These are phyloP conservation scores for Achroia grisella DNA, from an alignment of 1,140 invertebrate genomes.

Conservation along the genomic window DNA sequence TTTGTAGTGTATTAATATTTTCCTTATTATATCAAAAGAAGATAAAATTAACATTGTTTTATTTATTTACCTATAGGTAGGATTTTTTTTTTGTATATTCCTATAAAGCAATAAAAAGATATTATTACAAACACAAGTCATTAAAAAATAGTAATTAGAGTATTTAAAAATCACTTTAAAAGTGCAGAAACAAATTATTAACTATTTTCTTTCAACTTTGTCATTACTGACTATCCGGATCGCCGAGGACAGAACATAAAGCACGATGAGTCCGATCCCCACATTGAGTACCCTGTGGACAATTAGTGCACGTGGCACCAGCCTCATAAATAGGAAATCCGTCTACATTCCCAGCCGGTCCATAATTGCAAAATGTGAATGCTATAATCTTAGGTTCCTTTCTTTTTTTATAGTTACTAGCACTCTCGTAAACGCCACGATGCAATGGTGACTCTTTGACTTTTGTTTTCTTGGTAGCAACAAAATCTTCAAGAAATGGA, in stretches of 20 bases:
- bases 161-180: background rate
- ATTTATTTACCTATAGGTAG: no score
- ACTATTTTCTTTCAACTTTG: background rate
- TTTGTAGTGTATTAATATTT: no score
- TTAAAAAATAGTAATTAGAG: no score
- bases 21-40: no score
- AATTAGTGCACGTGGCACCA: constrained; percentile 45
- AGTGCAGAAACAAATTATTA: background rate
- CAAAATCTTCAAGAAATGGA: constrained; percentile 30
- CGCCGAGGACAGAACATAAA: constrained; percentile 42
- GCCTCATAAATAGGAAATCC: constrained; percentile 61
- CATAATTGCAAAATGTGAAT: constrained; percentile 62
- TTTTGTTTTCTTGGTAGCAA: constrained; percentile 12
- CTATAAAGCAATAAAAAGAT: no score
- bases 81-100: no score
- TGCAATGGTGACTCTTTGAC: constrained; percentile 36
- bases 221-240: constrained; percentile 40
- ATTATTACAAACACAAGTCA: no score
- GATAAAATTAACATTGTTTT: no score
- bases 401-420: constrained; percentile 17
- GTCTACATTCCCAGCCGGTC: constrained; percentile 58
- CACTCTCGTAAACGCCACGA: constrained; percentile 25
- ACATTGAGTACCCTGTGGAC: constrained; percentile 52
- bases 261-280: constrained; percentile 47
- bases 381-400: constrained; percentile 43